These are phyloP conservation scores for Myrmecobius fasciatus DNA, from an alignment of 2,113 vertebrate genomes.

Conservation along the genomic window DNA sequence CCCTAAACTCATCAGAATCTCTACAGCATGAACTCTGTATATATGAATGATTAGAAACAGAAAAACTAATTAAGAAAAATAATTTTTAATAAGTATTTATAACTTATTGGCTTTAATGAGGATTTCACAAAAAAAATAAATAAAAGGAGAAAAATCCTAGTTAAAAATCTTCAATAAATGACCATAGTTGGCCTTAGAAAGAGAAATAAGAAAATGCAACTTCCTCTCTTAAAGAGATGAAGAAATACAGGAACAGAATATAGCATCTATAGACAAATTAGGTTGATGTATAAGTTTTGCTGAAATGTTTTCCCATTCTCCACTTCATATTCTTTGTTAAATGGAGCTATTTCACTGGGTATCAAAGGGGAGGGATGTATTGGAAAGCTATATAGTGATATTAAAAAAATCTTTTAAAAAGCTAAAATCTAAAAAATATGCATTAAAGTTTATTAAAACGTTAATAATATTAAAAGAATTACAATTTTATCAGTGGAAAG, in stretches of 20 bases:
- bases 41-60: not conserved
- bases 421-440: not conserved
- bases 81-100: not conserved
- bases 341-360: not conserved
- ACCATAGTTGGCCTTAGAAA: not conserved
- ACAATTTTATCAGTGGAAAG: not conserved
- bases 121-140: not conserved
- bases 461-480: not conserved
- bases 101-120: not conserved
- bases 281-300: not conserved
- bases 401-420: not conserved
- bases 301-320: not conserved
- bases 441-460: not conserved
- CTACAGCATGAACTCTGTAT: not conserved
- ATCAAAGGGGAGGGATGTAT: not conserved
- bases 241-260: not conserved
- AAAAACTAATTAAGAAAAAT: not conserved
- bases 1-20: not conserved
- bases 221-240: not conserved
- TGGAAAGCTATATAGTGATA: not conserved
- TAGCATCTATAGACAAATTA: not conserved
- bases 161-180: not conserved
- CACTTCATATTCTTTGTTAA: not conserved
- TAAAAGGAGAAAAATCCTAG: not conserved
- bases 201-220: not conserved